A percentile compares a stretch with the other conserved stretches of the same genome.
These are phyloP conservation scores for Anguilla japonica DNA, from an alignment of 2,113 vertebrate species.

Conservation along the genomic window DNA sequence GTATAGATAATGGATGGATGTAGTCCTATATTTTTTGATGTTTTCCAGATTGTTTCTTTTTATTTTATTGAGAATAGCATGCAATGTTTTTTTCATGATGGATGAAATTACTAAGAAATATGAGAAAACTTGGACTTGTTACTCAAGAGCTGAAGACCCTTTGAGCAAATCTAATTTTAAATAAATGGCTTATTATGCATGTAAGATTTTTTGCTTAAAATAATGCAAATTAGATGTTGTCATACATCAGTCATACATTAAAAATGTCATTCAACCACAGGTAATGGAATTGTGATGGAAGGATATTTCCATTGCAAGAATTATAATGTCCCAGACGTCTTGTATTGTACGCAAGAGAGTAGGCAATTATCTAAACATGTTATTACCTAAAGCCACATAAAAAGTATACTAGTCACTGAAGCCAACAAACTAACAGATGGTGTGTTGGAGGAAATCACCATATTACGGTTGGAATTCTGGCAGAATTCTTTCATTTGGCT, in stretches of 20 bases:
- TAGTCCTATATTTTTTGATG: neutral
- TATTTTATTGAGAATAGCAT: neutral
- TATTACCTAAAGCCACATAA: neutral
- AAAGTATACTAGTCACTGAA: neutral
- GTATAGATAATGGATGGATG: too few relatives aligned
- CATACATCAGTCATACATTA: neutral
- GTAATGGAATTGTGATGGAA: neutral
- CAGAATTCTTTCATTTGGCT: slow-evolving; percentile 9
- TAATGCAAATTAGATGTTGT: neutral
- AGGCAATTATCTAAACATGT: neutral
- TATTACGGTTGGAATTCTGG: neutral
- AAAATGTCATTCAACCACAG: neutral
- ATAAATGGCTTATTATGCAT: neutral
- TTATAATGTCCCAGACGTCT: neutral
- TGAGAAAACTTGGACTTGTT: neutral
- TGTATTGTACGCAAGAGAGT: neutral
- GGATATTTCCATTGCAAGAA: neutral
- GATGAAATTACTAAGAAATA: neutral
- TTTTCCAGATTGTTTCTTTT: neutral
- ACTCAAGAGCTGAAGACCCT: neutral
- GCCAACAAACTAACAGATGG: slow-evolving; percentile 2
- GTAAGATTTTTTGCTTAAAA: neutral
- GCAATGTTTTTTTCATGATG: neutral
- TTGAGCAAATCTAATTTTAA: neutral
- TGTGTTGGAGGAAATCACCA: neutral